Conservation (phyloP, 2,797 vertebrate species). For the Gila robusta region DNA sequence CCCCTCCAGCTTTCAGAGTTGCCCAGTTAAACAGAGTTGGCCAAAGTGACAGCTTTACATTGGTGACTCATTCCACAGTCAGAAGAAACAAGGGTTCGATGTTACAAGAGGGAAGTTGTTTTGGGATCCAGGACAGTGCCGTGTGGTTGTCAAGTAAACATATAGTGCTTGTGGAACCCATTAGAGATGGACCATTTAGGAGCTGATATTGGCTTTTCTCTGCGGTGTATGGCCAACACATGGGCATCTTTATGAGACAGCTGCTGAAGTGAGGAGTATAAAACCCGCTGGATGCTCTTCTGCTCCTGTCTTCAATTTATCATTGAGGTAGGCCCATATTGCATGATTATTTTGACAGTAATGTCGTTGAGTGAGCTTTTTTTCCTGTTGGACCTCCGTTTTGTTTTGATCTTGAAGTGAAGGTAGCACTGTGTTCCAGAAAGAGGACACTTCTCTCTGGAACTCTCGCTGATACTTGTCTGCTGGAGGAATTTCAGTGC, state of each 20-base stretch:
- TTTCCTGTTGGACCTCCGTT: background rate
- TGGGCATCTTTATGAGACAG: constrained; percentile 75
- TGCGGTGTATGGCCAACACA: constrained; percentile 72
- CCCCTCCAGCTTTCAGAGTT: constrained; percentile 53
- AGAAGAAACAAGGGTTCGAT: constrained; percentile 60
- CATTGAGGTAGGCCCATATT: background rate
- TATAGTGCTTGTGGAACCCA: constrained; percentile 71
- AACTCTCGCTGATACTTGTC: constrained; percentile 52
- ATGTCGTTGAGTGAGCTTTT: constrained; percentile 4
- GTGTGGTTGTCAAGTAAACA: constrained; percentile 78
- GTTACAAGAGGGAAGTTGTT: constrained; percentile 77
- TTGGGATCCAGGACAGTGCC: constrained; percentile 67
- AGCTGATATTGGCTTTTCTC: constrained; percentile 76
- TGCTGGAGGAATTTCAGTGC: constrained; percentile 60
- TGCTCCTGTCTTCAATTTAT: constrained; percentile 16
- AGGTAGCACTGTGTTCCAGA: constrained; percentile 55
- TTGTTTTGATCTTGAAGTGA: constrained; percentile 34
- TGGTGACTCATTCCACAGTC: constrained; percentile 78
- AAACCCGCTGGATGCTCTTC: constrained; percentile 63
- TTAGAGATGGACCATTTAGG: constrained; percentile 78
- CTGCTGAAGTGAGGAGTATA: constrained; percentile 64
- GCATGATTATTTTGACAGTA: constrained; percentile 24
- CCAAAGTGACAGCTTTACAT: constrained; percentile 73
- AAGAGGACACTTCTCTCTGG: constrained; percentile 61
- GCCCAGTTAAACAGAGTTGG: constrained; percentile 75